These are phyloP conservation scores for Drosophila arawakana DNA, from an alignment of 1,140 invertebrate species.

Conservation along the genomic window DNA sequence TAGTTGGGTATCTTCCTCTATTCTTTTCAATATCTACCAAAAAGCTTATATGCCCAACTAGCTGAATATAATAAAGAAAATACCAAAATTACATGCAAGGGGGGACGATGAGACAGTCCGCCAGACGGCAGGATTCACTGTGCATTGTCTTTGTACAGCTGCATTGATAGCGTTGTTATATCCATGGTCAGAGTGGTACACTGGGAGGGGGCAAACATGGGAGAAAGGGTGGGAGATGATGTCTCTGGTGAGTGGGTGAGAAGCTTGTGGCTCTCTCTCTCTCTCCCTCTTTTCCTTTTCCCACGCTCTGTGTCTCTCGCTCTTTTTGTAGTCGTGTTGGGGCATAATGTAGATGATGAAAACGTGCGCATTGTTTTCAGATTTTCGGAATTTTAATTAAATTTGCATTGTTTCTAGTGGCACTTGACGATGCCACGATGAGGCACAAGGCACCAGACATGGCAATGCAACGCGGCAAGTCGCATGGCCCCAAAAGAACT, in stretches of 20 bases:
- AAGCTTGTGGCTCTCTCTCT: not conserved
- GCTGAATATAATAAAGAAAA: constrained; percentile 29
- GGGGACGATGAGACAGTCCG: constrained; percentile 3
- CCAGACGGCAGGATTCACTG: constrained; percentile 3
- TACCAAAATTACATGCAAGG: constrained; percentile 47
- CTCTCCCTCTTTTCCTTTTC: not conserved
- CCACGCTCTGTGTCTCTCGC: not conserved
- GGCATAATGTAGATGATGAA: constrained; percentile 69
- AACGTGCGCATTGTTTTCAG: constrained; percentile 68
- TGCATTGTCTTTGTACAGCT: constrained; percentile 46
- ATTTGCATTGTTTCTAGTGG: constrained; percentile 72
- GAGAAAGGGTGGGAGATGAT: not conserved
- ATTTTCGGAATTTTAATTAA: constrained; percentile 76
- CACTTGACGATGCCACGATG: constrained; percentile 52
- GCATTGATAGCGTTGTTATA: constrained; percentile 52
- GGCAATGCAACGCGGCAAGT: constrained; percentile 9
- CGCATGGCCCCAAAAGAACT: constrained; percentile 14
- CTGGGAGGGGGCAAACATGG: not conserved
- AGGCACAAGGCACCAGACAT: not conserved
- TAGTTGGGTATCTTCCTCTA: no score
- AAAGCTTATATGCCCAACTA: not conserved
- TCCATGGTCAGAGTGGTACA: constrained; percentile 28
- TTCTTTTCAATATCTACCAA: not conserved
- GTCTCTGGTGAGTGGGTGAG: constrained; percentile 34
- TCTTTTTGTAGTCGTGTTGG: constrained; percentile 14